These are phyloP conservation scores for Mungos mungo DNA, from an alignment of 2,113 vertebrate species.

Conservation along the genomic window DNA sequence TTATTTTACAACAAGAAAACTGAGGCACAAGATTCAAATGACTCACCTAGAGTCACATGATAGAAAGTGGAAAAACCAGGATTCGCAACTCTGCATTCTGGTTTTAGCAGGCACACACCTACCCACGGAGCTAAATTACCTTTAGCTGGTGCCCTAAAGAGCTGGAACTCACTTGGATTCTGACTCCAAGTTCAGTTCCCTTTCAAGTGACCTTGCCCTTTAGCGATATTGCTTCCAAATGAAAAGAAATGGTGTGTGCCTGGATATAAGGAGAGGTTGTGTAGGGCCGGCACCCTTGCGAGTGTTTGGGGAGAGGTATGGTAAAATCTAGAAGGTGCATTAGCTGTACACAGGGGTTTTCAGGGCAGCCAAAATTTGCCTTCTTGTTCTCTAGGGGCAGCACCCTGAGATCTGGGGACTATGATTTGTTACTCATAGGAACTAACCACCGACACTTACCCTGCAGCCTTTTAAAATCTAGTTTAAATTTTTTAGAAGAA, in stretches of 20 bases:
- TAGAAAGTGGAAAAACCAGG: background rate
- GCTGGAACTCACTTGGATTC: background rate
- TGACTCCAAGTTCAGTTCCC: conserved; percentile 27
- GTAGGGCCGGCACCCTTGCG: background rate
- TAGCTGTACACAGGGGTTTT: background rate
- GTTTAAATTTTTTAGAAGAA: conserved; percentile 51
- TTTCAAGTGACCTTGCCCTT: background rate
- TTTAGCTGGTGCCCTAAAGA: background rate
- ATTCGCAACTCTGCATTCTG: background rate
- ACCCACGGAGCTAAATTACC: background rate
- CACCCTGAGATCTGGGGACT: background rate
- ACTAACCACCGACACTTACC: background rate
- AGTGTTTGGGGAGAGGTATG: background rate
- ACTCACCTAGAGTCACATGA: background rate
- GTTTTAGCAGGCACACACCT: background rate
- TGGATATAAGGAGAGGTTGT: background rate
- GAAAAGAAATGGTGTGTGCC: background rate
- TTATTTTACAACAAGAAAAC: conserved; percentile 15
- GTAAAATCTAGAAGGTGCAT: background rate
- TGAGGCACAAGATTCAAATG: background rate
- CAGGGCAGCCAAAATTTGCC: background rate
- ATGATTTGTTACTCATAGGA: background rate
- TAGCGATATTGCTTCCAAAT: background rate
- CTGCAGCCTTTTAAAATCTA: conserved; percentile 34
- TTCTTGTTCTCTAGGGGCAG: background rate